Evolutionary conservation across 2,113 vertebrate genomes (phyloP).

Genomic region (Megaceryle torquata): DNA sequence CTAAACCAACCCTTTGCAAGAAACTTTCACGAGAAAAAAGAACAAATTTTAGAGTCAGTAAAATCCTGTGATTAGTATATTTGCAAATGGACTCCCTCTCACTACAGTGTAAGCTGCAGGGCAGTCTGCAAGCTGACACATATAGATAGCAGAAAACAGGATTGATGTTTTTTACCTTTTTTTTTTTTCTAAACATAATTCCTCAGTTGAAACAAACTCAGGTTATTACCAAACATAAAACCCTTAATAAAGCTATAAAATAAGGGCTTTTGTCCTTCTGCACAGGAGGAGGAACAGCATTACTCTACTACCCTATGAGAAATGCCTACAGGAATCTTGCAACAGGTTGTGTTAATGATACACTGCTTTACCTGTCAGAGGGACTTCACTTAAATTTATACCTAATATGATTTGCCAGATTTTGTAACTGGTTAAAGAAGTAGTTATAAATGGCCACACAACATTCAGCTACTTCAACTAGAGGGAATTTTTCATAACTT

Average conservation of each 20-base stretch:
- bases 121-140: neutral
- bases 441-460: neutral
- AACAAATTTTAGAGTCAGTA: neutral
- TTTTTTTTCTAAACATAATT: neutral
- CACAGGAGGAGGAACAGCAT: neutral
- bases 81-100: neutral
- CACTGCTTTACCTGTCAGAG: neutral
- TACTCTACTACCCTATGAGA: neutral
- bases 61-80: neutral
- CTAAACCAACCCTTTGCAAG: neutral
- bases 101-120: neutral
- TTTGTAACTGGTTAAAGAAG: neutral
- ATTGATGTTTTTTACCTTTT: neutral
- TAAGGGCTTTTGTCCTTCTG: neutral
- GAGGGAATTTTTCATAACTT: neutral
- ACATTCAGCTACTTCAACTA: neutral
- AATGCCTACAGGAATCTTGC: neutral
- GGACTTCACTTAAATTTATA: neutral
- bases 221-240: neutral
- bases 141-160: neutral
- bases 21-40: neutral
- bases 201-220: neutral
- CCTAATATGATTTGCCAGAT: neutral
- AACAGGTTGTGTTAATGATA: neutral
- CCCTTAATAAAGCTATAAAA: neutral